Conservation (phyloP, 2,888 invertebrate species). For the Drosophila mulleri region DNA sequence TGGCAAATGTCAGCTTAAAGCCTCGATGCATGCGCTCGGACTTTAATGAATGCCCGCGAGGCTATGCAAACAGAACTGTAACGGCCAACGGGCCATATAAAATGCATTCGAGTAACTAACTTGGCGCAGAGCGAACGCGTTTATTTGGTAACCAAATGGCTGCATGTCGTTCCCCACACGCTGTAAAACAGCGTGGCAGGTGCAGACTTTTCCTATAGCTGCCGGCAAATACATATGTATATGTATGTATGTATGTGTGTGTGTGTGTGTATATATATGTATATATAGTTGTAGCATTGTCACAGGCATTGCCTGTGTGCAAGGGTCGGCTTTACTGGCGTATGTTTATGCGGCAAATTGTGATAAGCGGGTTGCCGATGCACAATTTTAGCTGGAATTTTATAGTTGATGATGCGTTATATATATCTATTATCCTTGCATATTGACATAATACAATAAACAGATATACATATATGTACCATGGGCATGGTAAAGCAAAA, state of each 20-base stretch:
- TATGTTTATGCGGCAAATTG: slow-evolving; percentile 32
- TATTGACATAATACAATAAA: not conserved
- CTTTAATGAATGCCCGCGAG: slow-evolving; percentile 72
- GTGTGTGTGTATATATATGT: too few species aligned
- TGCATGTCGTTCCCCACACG: not conserved
- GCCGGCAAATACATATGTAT: not conserved
- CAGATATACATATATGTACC: not conserved
- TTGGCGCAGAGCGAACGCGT: slow-evolving; percentile 64
- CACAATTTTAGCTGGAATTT: not conserved
- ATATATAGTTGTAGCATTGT: slow-evolving; percentile 41
- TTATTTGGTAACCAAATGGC: slow-evolving; percentile 63
- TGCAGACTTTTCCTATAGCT: slow-evolving; percentile 24
- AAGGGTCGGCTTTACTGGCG: slow-evolving; percentile 17
- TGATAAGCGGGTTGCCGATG: slow-evolving; percentile 15
- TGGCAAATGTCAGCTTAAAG: slow-evolving; percentile 65
- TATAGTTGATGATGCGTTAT: not conserved
- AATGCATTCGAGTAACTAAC: slow-evolving; percentile 75
- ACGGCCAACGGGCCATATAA: slow-evolving; percentile 74
- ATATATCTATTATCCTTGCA: not conserved
- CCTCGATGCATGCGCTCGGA: slow-evolving; percentile 42
- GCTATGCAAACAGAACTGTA: slow-evolving; percentile 62
- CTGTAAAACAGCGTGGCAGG: slow-evolving; percentile 14
- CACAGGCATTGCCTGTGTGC: slow-evolving; percentile 19
- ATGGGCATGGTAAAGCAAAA: not conserved
- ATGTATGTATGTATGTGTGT: not conserved